Evolutionary conservation across 1,140 invertebrate species (phyloP), one percentile per base, ranked within the genome.

Genomic region (Caenorhabditis tropicalis): DNA sequence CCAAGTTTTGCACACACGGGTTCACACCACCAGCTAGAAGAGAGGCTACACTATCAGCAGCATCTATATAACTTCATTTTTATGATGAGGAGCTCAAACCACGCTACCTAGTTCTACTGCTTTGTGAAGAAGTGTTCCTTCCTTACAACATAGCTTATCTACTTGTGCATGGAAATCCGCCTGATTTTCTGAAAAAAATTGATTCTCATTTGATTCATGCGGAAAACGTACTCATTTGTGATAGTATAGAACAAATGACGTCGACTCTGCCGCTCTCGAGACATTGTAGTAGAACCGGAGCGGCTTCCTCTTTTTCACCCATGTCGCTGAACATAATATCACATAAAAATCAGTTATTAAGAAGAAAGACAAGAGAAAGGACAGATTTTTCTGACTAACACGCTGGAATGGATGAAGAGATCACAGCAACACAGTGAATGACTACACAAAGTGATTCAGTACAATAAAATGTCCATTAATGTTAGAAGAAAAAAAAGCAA

Each of bases 241-340:
- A 49, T 21, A 87, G 81, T 51, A 87, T 87, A 9, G 85, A 86
- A 51, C 85, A 81, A 9, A 87, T 49, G 5, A 87, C 84, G 70
- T 87, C 86, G 33, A 87, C 85, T 12, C 86, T 31, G 21, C 86
- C 86, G 36, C 86, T 85, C 56, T 81, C 65, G 48, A 86, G 39
- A 53, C 85, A 86, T 46, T 79, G 39, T 16, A 86, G 51, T 15
- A 86, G 82, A 31, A 86, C 43, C 27, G 65, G 56, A 29, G 85
- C 53, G 29, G 82, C 74, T 74, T 85, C 65, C 49, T 86, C 85
- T 19, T 82, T 79, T n/a, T 56, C 79, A 39, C 46, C 81, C 65
- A 74, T 74, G 36, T 74, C 65, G 65, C 65, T 74, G 65, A 74
- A 74, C 24, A 39, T 21, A 4, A 21, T 65, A 49, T 58, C 19